Evolutionary conservation across 35 echinoderm and acorn worm genomes (phyloP), one percentile per base, ranked within the genome.

Genomic region (Ophioderma brevispina): DNA sequence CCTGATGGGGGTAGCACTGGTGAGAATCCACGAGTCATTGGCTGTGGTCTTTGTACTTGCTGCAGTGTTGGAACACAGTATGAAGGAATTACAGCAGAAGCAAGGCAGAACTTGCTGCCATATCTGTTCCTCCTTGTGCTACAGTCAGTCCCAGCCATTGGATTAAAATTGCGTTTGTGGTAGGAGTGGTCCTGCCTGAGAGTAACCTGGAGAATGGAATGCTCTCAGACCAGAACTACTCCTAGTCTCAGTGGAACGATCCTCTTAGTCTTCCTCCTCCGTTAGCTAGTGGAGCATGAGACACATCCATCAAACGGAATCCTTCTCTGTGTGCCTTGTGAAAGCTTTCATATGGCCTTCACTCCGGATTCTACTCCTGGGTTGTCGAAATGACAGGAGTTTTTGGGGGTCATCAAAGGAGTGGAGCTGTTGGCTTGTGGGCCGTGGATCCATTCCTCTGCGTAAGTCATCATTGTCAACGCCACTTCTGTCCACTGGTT

Each of bases 271-370:
- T 99, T 99, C 18, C 97, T 87, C 37, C 97, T 82, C 82, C n/a
- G n/a, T 99, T 99, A 21, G 97, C 97, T 0, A 99, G 80, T 14
- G 97, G 97, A 37, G 97, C 97, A 75, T 99, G 92, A 30, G 93
- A 95, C 25, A 99, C 97, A 70, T 99, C 97, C 79, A 95, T 92
- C 14, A 99, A 81, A 19, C 89, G 88, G 89, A 99, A 99, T n/a
- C 97, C 91, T 46, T 95, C 89, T 19, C 94, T 55, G 23, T 91
- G 89, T 34, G 94, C 90, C 35, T 76, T 89, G 63, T 99, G 97
- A 99, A 99, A 78, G 97, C 97, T 88, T 87, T 89, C 91, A 99
- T 90, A 36, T 99, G n/a, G 91, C 97, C 55, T 99, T 99, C 32
- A 99, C 89, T 38, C 86, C 46, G 36, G 80, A 90, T 52, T 92